A percentile compares a stretch with the other conserved stretches of the same genome.
Evolutionary conservation across 2,113 vertebrate species (phyloP).

Genomic region (Callionymus lyra): DNA sequence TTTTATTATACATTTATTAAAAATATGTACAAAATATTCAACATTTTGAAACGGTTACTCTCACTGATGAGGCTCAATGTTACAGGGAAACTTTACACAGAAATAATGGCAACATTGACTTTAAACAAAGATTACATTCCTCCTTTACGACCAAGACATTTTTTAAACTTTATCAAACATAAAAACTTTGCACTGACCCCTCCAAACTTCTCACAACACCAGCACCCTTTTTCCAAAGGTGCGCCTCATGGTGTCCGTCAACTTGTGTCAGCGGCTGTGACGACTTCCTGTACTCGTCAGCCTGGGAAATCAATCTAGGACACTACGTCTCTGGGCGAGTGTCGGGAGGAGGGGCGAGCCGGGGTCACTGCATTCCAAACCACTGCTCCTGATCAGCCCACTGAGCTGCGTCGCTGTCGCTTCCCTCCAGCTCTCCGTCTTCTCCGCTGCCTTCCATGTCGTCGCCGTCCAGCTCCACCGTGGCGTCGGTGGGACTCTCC

Average conservation of each 20-base stretch:
- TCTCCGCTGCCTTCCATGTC: conserved; percentile 99
- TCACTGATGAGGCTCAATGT: neutral
- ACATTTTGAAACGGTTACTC: conserved; percentile 29
- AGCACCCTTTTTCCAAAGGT: too few species aligned
- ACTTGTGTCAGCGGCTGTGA: too few species aligned
- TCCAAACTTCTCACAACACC: too few species aligned
- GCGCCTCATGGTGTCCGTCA: too few species aligned
- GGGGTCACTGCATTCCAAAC: conserved; percentile 92
- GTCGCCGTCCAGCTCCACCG: conserved; percentile 93
- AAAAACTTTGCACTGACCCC: too few species aligned
- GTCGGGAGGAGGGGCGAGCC: neutral
- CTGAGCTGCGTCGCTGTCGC: conserved; percentile 93
- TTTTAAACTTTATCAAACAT: too few species aligned
- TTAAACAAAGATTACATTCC: too few species aligned
- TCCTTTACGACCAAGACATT: too few species aligned
- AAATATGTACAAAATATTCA: conserved; percentile 60
- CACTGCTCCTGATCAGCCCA: conserved; percentile 99
- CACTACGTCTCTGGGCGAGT: neutral
- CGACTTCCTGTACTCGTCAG: too few species aligned
- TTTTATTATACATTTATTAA: conserved; percentile 44
- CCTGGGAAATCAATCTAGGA: too few species aligned
- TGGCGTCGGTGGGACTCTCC: conserved; percentile 91
- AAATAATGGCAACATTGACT: too few species aligned
- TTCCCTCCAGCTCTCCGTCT: conserved; percentile 94
- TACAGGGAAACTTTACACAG: too few species aligned